These are phyloP conservation scores for Semotilus atromaculatus DNA, from an alignment of 2,797 vertebrate genomes.

Conservation along the genomic window DNA sequence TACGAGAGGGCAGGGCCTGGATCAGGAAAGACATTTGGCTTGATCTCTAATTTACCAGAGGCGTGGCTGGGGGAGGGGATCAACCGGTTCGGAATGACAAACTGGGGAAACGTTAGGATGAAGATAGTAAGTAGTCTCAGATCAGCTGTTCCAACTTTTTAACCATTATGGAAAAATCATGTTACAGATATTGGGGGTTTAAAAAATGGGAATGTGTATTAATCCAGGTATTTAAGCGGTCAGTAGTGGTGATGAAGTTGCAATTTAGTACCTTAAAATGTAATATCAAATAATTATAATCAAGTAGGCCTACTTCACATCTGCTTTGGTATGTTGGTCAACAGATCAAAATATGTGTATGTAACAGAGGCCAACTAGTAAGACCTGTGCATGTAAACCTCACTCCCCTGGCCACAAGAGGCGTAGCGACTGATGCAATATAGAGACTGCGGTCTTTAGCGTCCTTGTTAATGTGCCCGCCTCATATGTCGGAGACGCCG, in stretches of 20 bases:
- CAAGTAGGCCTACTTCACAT: not conserved
- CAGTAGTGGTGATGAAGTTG: not conserved
- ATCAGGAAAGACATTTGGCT: slow-evolving; percentile 26
- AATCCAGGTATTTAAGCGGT: not conserved
- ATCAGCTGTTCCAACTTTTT: slow-evolving; percentile 5
- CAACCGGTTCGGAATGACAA: not conserved
- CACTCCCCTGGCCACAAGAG: not conserved
- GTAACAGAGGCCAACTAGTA: too few species aligned
- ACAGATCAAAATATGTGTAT: not conserved
- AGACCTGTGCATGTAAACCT: not conserved
- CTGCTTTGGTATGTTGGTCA: not conserved
- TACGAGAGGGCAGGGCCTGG: slow-evolving; percentile 27
- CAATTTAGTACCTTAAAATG: not conserved
- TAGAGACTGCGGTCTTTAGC: too few species aligned
- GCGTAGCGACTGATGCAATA: too few species aligned
- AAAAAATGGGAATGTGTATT: not conserved
- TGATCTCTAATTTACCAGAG: slow-evolving; percentile 49
- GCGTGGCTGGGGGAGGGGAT: not conserved
- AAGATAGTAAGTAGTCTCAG: slow-evolving; percentile 23
- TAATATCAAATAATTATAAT: not conserved
- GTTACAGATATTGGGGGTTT: not conserved
- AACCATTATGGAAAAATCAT: not conserved
- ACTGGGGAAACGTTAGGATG: slow-evolving; percentile 28
- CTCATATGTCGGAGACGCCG: too few species aligned
- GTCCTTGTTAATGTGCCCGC: too few species aligned